phyloP scores from a whole-genome alignment of 2,797 vertebrate genomes.

The Cirrhinus molitorella region DNA sequence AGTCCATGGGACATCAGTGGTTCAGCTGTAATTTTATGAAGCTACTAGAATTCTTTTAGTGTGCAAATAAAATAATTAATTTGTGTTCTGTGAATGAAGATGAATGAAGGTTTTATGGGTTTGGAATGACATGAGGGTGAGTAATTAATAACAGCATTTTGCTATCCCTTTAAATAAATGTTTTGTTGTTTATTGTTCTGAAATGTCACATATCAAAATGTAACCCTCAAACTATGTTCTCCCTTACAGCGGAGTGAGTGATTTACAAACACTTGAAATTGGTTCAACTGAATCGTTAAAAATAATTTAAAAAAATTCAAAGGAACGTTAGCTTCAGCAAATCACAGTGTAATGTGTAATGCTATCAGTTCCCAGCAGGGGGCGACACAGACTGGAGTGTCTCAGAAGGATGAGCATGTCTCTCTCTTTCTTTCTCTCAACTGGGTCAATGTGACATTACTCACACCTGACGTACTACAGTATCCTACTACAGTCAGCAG shows the following conservation, averaged over 20 bases:
- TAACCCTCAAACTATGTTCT: not conserved
- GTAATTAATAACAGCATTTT: no score
- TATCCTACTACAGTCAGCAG: slow-evolving; percentile 35
- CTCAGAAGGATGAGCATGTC: not conserved
- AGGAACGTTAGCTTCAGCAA: not conserved
- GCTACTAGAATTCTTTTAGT: no score
- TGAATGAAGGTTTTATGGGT: no score
- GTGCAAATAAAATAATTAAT: no score
- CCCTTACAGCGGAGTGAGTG: not conserved
- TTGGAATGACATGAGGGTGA: no score
- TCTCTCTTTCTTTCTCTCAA: slow-evolving; percentile 3
- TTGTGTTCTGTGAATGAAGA: no score
- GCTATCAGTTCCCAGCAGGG: not conserved
- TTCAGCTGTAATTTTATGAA: no score
- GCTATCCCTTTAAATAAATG: no score
- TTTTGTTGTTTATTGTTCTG: no score
- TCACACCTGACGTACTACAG: slow-evolving; percentile 25
- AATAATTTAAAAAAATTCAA: not conserved
- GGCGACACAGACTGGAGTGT: slow-evolving; percentile 28
- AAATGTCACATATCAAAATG: no score
- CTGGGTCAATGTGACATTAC: slow-evolving; percentile 28
- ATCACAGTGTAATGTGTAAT: not conserved
- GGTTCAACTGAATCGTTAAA: not conserved
- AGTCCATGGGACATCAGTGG: no score
- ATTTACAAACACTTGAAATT: not conserved